A percentile compares a stretch with the other conserved stretches of the same genome.
phyloP scores from a whole-genome alignment of 2,797 vertebrate species.

The Pipistrellus pygmaeus region DNA sequence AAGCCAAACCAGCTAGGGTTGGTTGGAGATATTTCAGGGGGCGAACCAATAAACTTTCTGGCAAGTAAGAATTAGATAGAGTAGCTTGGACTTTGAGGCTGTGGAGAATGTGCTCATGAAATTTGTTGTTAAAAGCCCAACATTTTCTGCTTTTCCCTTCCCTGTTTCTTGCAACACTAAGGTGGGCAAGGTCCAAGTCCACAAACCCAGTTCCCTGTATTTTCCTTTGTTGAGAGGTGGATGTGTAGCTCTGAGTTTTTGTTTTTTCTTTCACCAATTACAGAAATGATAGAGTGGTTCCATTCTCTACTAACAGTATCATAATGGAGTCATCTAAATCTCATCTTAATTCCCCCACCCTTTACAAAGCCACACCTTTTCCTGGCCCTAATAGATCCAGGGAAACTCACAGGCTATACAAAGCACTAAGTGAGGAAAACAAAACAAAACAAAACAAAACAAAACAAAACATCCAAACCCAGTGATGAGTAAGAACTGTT shows the following conservation, averaged over 20 bases:
- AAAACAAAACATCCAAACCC: not conserved
- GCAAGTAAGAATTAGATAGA: not conserved
- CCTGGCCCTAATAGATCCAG: not conserved
- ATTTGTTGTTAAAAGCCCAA: not conserved
- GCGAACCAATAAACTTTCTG: not conserved
- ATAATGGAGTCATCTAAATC: not conserved
- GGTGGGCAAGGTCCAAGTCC: not conserved
- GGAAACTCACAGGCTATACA: not conserved
- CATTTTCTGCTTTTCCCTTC: not conserved
- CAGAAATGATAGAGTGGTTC: not conserved
- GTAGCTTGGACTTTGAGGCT: not conserved
- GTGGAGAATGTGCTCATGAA: not conserved
- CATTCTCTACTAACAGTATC: not conserved
- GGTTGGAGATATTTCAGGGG: not conserved
- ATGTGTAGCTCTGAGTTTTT: not conserved
- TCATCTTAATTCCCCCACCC: not conserved
- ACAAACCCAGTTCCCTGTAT: no score
- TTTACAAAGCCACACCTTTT: slow-evolving; percentile 28
- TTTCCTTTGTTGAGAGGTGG: not conserved
- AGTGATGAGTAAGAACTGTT: not conserved
- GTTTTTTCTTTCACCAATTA: not conserved
- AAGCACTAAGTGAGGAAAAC: not conserved
- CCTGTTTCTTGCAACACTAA: not conserved
- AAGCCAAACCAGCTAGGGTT: not conserved
- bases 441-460: not conserved